These are phyloP conservation scores for Haliclystus octoradiatus DNA, from an alignment of 30 jellyfish, hydroid and myxozoan genomes.

Conservation along the genomic window DNA sequence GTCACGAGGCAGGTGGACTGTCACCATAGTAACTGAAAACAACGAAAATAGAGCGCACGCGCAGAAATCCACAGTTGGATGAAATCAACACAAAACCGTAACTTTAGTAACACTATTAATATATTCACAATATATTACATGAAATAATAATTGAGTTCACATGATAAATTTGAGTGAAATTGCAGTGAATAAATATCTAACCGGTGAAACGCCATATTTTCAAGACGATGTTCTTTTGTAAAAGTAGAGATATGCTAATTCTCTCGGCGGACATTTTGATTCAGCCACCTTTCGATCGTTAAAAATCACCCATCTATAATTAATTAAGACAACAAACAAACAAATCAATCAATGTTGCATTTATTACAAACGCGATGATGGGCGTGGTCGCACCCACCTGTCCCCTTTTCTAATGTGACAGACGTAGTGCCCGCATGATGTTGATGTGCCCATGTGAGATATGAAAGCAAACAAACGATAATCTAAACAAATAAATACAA, in stretches of 20 bases:
- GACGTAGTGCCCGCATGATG: slow-evolving; percentile 98
- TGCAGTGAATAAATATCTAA: no score
- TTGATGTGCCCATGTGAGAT: slow-evolving; percentile 99
- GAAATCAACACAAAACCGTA: no score
- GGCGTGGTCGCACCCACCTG: slow-evolving; percentile 28
- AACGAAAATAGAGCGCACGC: no score
- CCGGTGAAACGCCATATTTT: no score
- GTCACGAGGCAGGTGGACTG: no score
- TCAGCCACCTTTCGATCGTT: slow-evolving; percentile 98
- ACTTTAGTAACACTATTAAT: no score
- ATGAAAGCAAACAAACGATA: slow-evolving; percentile 82
- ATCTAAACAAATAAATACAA: slow-evolving; percentile 29
- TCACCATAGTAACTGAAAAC: no score
- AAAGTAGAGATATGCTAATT: slow-evolving; percentile 83
- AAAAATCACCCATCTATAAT: slow-evolving; percentile 84
- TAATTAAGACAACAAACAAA: background rate
- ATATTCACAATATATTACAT: no score
- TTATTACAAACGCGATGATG: background rate
- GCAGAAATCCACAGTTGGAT: no score
- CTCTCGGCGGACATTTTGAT: slow-evolving; percentile 89
- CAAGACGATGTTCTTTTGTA: slow-evolving; percentile 84
- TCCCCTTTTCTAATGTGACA: slow-evolving; percentile 88
- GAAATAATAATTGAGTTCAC: no score
- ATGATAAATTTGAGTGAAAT: no score
- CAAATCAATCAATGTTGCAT: background rate